Evolutionary conservation across 2,113 vertebrate genomes (phyloP), one percentile per base, ranked within the genome.

Genomic region (Oostethus manadensis): DNA sequence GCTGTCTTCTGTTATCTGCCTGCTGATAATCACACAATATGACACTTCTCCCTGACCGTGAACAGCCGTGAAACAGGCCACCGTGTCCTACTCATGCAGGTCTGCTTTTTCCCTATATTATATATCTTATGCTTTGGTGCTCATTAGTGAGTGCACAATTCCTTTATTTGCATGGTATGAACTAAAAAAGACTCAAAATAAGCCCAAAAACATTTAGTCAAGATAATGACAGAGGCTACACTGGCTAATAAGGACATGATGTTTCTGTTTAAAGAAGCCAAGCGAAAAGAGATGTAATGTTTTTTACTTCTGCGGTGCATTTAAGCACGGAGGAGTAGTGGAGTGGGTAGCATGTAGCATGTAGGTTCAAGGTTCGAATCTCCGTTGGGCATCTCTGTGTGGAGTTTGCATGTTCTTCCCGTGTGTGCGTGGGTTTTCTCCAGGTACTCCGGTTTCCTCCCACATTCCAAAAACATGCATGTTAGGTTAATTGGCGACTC

Each of bases 1-100:
- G 81, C 85, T 87, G 89, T 88, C 87, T 88, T 76, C 74, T 48
- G 83, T 77, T 86, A 86, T 88, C 87, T 81, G 81, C 82, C 81
- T 79, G 74, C 60, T 77, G 78, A 81, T 88, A 83, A 86, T 87
- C 81, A 78, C 60, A 47, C 55, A 13, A 18, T 21, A 69, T 79
- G 80, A 73, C 77, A 81, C 55, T 74, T 76, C 63, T 73, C 62
- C 60, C 47, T 66, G 38, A 13, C 55, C 45, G 50, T 60, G 64
- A 65, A 74, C 64, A 14, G 38, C 55, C 45, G 47, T 60, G 64
- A 65, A 74, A 80, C 48, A 66, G 64, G 56, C 56, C 54, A 1
- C 53, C 54, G 48, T 42, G 38, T 10, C 38, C 38, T 42, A 42
- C 14, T 42, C 38, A 14, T 13, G 14, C 35, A 55, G n/a, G 11